Evolutionary conservation across 2,797 vertebrate genomes (phyloP), one percentile per base, ranked within the genome.

Genomic region (Hoplostethus atlanticus): DNA sequence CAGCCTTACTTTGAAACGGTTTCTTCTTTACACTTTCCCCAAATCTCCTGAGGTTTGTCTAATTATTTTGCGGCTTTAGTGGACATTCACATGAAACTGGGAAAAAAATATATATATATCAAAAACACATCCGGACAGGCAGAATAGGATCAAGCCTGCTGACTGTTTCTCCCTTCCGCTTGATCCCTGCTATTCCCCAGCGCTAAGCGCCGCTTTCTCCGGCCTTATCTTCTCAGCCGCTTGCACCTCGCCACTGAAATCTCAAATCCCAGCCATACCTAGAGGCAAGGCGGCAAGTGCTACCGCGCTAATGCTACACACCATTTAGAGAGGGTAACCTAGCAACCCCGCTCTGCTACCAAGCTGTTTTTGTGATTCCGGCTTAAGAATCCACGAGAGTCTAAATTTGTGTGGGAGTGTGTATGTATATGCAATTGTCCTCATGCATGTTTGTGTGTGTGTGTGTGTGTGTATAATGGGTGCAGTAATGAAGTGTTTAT

Each of bases 231-330:
- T 66, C 80, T 76, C 71, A 73, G 64, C 76, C 57, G 80, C 85
- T 71, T 79, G 78, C 73, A 84, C 84, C 81, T 79, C 84, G 31
- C 73, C 1, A 16, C 75, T 55, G 54, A 92, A 92, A 91, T 89
- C 86, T 87, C 68, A 89, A 92, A 92, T 89, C 89, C 87, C 84
- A 74, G 84, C 73, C 56, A 77, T 89, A 93, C 87, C 88, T 88
- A 74, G 60, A 80, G 84, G 86, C 87, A 75, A 64, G 68, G 77
- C 65, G 71, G 68, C 70, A 78, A 57, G 77, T 40, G 61, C 74
- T 83, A 85, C 79, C 69, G 40, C 52, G 60, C 84, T 87, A 90
- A 89, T 58, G 54, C 81, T 83, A 82, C 63, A 88, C 16, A 56
- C 75, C 86, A 88, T 84, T 91, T 85, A 90, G 80, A 75, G 83